Conservation (phyloP, 2,888 invertebrate genomes). For the Cosmorhoe ocellata region DNA sequence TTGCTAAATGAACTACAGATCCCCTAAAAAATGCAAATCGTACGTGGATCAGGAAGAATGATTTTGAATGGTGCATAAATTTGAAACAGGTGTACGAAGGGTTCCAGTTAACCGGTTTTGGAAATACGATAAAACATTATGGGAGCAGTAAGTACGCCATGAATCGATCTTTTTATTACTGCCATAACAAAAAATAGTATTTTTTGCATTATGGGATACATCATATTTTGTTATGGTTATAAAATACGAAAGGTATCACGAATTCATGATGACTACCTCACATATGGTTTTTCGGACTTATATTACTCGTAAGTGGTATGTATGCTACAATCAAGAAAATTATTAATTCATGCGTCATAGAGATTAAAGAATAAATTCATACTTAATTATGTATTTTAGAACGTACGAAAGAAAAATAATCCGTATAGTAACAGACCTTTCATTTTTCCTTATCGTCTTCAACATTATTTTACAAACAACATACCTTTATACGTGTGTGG, state of each 20-base stretch:
- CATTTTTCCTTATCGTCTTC: too few relatives aligned
- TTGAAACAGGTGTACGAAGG: slow-evolving; percentile 68
- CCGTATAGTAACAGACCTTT: too few relatives aligned
- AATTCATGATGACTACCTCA: slow-evolving; percentile 4
- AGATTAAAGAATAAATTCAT: too few relatives aligned
- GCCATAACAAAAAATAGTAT: slow-evolving; percentile 37
- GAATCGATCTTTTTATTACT: slow-evolving; percentile 38
- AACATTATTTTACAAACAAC: too few relatives aligned
- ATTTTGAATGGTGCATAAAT: slow-evolving; percentile 65
- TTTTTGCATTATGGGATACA: slow-evolving; percentile 32
- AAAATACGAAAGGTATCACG: slow-evolving; percentile 26
- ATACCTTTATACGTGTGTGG: too few relatives aligned
- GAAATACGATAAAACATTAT: slow-evolving; percentile 36
- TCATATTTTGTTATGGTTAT: slow-evolving; percentile 34
- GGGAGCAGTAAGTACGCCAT: slow-evolving; percentile 34
- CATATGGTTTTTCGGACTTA: not conserved
- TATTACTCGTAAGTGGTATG: not conserved
- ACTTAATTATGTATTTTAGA: too few relatives aligned
- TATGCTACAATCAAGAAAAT: too few relatives aligned
- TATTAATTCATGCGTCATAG: too few relatives aligned
- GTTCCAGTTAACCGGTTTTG: slow-evolving; percentile 54
- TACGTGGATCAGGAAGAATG: slow-evolving; percentile 62
- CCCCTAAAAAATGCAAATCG: slow-evolving; percentile 61
- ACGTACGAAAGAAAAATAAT: too few relatives aligned
- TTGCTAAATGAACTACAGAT: slow-evolving; percentile 53